Percentiles rank a stretch among this genome's conserved stretches.
phyloP scores from a whole-genome alignment of 1,140 invertebrate species.

The Aphelinus certus region DNA sequence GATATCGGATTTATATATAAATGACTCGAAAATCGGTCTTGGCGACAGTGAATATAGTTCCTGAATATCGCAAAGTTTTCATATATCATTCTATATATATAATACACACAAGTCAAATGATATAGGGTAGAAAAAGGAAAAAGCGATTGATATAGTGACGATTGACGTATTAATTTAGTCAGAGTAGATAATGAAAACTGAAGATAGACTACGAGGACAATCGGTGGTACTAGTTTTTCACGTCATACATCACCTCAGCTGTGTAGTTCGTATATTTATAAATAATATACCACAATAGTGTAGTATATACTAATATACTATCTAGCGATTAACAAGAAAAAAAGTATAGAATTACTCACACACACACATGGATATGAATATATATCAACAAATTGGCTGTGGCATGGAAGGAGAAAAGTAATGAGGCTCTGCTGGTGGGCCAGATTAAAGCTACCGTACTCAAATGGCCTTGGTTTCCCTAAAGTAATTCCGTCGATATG shows the following conservation, averaged over 20 bases:
- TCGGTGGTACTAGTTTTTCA: conserved; percentile 37
- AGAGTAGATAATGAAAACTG: conserved; percentile 14
- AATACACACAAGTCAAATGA: conserved; percentile 1
- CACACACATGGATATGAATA: conserved; percentile 42
- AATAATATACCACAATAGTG: no score
- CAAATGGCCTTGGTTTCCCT: conserved; percentile 10
- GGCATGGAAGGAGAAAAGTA: conserved; percentile 48
- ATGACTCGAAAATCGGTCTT: conserved; percentile 7
- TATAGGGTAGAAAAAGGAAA: conserved; percentile 10
- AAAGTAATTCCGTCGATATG: no score
- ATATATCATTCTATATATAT: background rate
- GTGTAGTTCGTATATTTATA: conserved; percentile 28
- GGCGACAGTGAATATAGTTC: conserved; percentile 8
- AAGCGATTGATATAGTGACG: conserved; percentile 7
- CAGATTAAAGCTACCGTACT: conserved; percentile 29
- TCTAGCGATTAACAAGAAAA: background rate
- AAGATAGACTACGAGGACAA: conserved; percentile 37
- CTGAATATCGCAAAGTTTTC: conserved; percentile 1
- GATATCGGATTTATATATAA: no score
- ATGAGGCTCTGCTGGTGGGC: conserved; percentile 43
- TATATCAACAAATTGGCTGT: conserved; percentile 64
- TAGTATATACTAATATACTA: conserved; percentile 26
- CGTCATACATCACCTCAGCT: conserved; percentile 32
- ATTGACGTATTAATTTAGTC: conserved; percentile 10
- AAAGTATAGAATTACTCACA: no score